Conservation (phyloP, 2,797 vertebrate genomes). For the Liparis tanakae region DNA sequence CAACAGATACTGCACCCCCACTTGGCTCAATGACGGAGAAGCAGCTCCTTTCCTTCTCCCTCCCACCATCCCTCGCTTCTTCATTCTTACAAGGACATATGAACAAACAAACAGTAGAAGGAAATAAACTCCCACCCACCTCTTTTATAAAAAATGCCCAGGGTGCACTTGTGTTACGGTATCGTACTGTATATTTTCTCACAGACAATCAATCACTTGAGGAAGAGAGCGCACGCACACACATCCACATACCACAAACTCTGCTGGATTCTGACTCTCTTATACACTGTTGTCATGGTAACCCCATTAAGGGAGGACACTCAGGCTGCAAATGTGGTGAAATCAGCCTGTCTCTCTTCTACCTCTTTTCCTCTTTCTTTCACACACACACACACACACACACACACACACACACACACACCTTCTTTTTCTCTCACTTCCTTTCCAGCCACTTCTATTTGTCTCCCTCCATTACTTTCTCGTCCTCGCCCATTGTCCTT, state of each 20-base stretch:
- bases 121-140: conserved; percentile 31
- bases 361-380: conserved; percentile 46
- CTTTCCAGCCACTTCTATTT: conserved; percentile 68
- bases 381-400: conserved; percentile 31
- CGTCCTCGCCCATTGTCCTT: conserved; percentile 69
- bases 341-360: conserved; percentile 76
- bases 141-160: conserved; percentile 27
- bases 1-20: conserved; percentile 41
- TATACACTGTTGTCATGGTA: conserved; percentile 86
- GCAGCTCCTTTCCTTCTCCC: conserved; percentile 27
- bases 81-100: conserved; percentile 56
- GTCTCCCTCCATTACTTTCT: conserved; percentile 74
- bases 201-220: conserved; percentile 68
- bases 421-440: conserved; percentile 63
- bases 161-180: conserved; percentile 54
- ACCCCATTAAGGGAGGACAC: conserved; percentile 86
- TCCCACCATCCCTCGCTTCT: conserved; percentile 14
- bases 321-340: conserved; percentile 80
- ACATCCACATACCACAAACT: conserved; percentile 64
- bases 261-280: conserved; percentile 75
- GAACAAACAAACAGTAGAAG: conserved; percentile 37
- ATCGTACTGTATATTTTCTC: conserved; percentile 52
- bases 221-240: conserved; percentile 42
- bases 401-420: conserved; percentile 34
- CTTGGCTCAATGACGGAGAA: conserved; percentile 49